Conservation (phyloP, 2,797 vertebrate genomes). For the Gymnoscopelus microlampas region DNA sequence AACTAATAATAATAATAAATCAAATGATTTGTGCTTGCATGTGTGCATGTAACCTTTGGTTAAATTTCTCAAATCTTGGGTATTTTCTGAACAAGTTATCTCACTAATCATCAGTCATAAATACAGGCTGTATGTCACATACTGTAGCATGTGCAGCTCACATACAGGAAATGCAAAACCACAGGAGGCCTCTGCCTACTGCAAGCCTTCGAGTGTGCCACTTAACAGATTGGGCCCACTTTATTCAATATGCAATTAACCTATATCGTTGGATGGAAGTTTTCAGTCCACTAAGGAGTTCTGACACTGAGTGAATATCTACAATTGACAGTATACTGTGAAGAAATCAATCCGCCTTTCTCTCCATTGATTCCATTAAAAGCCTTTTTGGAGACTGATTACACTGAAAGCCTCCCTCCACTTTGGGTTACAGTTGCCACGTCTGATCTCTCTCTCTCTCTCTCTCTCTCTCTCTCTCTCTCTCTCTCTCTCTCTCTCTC, state of each 20-base stretch:
- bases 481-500: too few relatives aligned
- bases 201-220: slow-evolving; percentile 53
- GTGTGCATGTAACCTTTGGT: too few relatives aligned
- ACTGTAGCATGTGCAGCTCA: too few relatives aligned
- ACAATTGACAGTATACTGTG: slow-evolving; percentile 75
- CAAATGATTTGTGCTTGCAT: too few relatives aligned
- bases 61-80: slow-evolving; percentile 18
- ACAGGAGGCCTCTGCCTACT: slow-evolving; percentile 39
- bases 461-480: too few relatives aligned
- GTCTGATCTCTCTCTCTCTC: slow-evolving; percentile 36
- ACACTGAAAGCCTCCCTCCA: slow-evolving; percentile 77
- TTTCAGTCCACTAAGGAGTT: slow-evolving; percentile 66
- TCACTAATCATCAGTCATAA: too few relatives aligned
- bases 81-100: too few relatives aligned
- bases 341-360: slow-evolving; percentile 78
- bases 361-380: slow-evolving; percentile 84
- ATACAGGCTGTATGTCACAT: too few relatives aligned
- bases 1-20: too few relatives aligned
- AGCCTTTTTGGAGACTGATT: slow-evolving; percentile 85
- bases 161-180: slow-evolving; percentile 50
- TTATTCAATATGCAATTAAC: slow-evolving; percentile 80
- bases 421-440: slow-evolving; percentile 76
- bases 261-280: slow-evolving; percentile 73
- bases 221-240: slow-evolving; percentile 71
- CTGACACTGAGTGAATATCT: slow-evolving; percentile 75